These are phyloP conservation scores for Kryptolebias ocellatus DNA, from an alignment of 2,797 vertebrate species.

Conservation along the genomic window DNA sequence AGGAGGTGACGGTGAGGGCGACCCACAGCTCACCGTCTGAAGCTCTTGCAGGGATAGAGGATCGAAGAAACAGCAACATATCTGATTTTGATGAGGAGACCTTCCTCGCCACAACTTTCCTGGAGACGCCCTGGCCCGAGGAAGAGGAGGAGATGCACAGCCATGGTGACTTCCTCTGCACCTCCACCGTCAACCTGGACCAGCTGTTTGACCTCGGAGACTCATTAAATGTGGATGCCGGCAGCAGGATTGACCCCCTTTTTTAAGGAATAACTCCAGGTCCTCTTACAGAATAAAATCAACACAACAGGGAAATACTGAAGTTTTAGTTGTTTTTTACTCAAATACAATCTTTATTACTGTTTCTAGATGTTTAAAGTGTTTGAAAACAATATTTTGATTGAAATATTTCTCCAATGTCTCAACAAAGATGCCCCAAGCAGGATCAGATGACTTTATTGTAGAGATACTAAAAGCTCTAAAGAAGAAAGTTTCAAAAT, in stretches of 20 bases:
- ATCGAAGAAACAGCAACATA: slow-evolving; percentile 70
- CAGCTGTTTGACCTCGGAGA: slow-evolving; percentile 88
- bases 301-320: slow-evolving; percentile 3
- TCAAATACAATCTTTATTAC: slow-evolving; percentile 2
- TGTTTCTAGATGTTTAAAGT: slow-evolving; percentile 25
- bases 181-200: slow-evolving; percentile 81
- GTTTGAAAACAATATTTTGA: slow-evolving; percentile 44
- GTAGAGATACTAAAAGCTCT: not conserved
- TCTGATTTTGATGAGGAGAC: slow-evolving; percentile 89
- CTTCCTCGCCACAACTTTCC: slow-evolving; percentile 89
- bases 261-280: slow-evolving; percentile 75
- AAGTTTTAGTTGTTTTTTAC: slow-evolving; percentile 27
- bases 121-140: slow-evolving; percentile 91
- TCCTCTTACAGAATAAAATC: not conserved
- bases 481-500: not conserved
- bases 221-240: slow-evolving; percentile 79
- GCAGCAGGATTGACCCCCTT: slow-evolving; percentile 82
- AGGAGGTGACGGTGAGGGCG: slow-evolving; percentile 83
- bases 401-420: slow-evolving; percentile 19
- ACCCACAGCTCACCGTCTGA: slow-evolving; percentile 73
- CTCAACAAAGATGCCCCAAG: slow-evolving; percentile 49
- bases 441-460: slow-evolving; percentile 3
- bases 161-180: slow-evolving; percentile 82
- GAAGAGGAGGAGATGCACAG: slow-evolving; percentile 76
- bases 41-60: slow-evolving; percentile 46